Base-by-base conservation (phyloP, 2,113 vertebrate species). In the Epinephelus cyanopodus region DNA sequence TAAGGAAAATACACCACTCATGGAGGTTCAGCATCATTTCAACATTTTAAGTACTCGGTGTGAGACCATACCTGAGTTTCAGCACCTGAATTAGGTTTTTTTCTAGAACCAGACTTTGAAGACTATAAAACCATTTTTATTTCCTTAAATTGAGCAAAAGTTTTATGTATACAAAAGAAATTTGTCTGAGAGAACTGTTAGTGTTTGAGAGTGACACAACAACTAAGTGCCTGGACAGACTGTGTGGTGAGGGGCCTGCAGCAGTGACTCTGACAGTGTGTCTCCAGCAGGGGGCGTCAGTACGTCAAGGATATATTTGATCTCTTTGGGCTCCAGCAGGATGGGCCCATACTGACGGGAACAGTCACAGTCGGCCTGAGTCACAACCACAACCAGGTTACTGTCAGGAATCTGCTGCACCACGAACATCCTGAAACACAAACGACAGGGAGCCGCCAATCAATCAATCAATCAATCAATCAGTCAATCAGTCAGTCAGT, bases 221-320 rank as follows among this genome's bases (percentile, higher is more conserved):
- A 37, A 37, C 33, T 37, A 7, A 37, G 6, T 37, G 6, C 6
- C 33, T 37, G 33, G 33, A 37, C 33, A 37, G 33, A 37, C 33
- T 7, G 6, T 1, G 6, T 37, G 33, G 33, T 12, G 9, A 45
- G 2, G 8, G 42, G 8, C 9, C 42, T 45, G 42, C 42, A 11
- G 42, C 70, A 73, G 42, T 7, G 17, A 0, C n/a, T 5, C 15
- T 0, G 42, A 12, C 3, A 12, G 42, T 15, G 11, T 66, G 27
- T 21, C 13, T 64, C 27, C 70, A 73, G 56, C 52, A 77, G 83
- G 56, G 62, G 72, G 37, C 47, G 27, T 29, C 17, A 19, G 10
- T 0, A 11, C 3, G 1, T 4, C 18, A 95, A 99, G 97, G 98
- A 99, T 99, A 99, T 99, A 99, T 97, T 97, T 98, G 85, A 99